Evolutionary conservation across 2,888 invertebrate genomes (phyloP).

Genomic region (Brachyopa scutellaris): DNA sequence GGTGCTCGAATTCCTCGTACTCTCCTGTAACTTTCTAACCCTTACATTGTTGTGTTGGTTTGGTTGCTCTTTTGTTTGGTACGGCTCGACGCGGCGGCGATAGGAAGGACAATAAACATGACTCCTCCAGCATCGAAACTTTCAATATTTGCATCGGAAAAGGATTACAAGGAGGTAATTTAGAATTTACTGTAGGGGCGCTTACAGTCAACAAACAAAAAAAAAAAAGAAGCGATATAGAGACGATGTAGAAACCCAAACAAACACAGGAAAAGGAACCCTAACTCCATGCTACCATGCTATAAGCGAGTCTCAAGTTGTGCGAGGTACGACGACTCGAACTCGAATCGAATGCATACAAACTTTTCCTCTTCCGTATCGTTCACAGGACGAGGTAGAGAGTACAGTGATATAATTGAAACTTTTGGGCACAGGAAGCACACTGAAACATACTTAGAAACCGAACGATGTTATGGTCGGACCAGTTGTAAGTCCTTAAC

Average conservation of each 20-base stretch:
- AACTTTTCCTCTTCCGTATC: too few relatives aligned
- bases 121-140: conserved; percentile 43
- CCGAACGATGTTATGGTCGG: neutral
- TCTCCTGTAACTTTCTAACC: conserved; percentile 1
- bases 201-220: too few relatives aligned
- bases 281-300: too few relatives aligned
- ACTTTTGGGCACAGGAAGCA: conserved; percentile 41
- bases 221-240: conserved; percentile 25
- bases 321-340: too few relatives aligned
- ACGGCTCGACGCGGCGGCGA: neutral
- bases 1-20: neutral
- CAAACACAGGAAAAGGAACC: neutral
- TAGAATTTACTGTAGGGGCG: conserved; percentile 44
- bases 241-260: conserved; percentile 9
- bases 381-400: too few relatives aligned
- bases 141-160: conserved; percentile 59
- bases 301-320: too few relatives aligned
- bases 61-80: neutral
- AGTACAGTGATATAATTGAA: conserved; percentile 58
- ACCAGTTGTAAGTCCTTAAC: conserved; percentile 46
- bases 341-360: too few relatives aligned
- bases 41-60: conserved; percentile 1
- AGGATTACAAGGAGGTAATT: conserved; percentile 52
- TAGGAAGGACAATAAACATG: conserved; percentile 12
- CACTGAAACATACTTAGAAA: neutral